These are phyloP conservation scores for Hecatera dysodea DNA, from an alignment of 2,888 invertebrate genomes.

Conservation along the genomic window DNA sequence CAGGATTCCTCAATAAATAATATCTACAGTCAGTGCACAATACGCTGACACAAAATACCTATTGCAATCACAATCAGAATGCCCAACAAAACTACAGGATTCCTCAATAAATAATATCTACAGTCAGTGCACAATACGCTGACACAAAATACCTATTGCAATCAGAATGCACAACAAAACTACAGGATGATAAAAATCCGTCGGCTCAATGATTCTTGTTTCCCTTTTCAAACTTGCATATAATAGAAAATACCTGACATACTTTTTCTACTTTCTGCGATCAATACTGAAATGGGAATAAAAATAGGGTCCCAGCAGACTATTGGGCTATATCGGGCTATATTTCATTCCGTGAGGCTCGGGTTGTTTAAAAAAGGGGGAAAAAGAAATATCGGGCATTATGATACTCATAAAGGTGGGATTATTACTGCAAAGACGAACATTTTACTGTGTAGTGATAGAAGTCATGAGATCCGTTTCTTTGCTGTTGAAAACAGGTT, in stretches of 20 bases:
- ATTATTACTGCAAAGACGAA: conserved; percentile 49
- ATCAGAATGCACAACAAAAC: neutral
- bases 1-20: neutral
- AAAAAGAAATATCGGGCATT: conserved; percentile 29
- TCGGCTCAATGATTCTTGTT: conserved; percentile 11
- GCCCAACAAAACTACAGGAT: conserved; percentile 7
- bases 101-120: neutral
- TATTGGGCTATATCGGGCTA: conserved; percentile 23
- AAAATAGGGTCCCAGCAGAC: conserved; percentile 41
- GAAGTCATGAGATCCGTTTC: conserved; percentile 10
- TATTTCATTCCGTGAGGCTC: conserved; percentile 44
- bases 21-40: neutral
- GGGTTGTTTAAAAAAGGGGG: conserved; percentile 40
- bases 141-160: conserved; percentile 20
- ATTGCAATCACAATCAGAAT: conserved; percentile 6
- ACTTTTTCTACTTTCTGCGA: conserved; percentile 31
- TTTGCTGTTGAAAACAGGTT: conserved; percentile 27
- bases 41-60: conserved; percentile 5
- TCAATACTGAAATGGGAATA: conserved; percentile 48
- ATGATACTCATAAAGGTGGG: conserved; percentile 56
- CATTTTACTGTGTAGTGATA: conserved; percentile 35
- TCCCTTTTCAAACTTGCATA: conserved; percentile 29
- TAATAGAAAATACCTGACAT: conserved; percentile 28
- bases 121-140: neutral
- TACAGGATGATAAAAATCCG: neutral